Conservation (phyloP, 1,140 invertebrate genomes). For the Pseudomyrmex pallidus region DNA sequence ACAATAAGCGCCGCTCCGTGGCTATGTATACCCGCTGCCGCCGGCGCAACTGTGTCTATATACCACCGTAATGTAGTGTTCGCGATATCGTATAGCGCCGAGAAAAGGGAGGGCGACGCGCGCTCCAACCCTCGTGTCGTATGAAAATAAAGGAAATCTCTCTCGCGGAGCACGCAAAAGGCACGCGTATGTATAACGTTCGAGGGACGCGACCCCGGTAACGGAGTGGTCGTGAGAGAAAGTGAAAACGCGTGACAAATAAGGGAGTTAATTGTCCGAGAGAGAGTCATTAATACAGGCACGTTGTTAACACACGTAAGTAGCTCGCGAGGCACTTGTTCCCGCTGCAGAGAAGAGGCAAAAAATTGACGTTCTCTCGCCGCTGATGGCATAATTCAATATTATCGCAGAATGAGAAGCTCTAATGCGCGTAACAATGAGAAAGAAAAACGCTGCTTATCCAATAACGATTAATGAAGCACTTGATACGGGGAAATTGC, state of each 20-base stretch:
- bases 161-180: constrained; percentile 33
- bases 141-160: constrained; percentile 55
- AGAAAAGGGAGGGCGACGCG: neutral
- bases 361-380: no score
- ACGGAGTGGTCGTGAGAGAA: neutral
- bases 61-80: constrained; percentile 49
- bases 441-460: neutral
- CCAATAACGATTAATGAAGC: constrained; percentile 26
- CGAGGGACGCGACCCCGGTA: neutral
- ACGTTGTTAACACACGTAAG: neutral
- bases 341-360: no score
- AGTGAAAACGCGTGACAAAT: constrained; percentile 33
- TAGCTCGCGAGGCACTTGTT: neutral
- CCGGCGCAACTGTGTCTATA: constrained; percentile 39
- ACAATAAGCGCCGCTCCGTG: constrained; percentile 59
- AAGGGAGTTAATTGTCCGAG: neutral
- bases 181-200: constrained; percentile 2
- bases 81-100: constrained; percentile 31
- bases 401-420: no score
- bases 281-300: neutral
- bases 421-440: no score
- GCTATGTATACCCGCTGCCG: constrained; percentile 51
- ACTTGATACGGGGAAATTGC: neutral
- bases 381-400: no score
- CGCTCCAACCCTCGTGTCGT: constrained; percentile 22